A percentile compares a stretch with the other conserved stretches of the same genome.
phyloP scores from a whole-genome alignment of 2,797 vertebrate genomes.

The Potorous gilbertii region DNA sequence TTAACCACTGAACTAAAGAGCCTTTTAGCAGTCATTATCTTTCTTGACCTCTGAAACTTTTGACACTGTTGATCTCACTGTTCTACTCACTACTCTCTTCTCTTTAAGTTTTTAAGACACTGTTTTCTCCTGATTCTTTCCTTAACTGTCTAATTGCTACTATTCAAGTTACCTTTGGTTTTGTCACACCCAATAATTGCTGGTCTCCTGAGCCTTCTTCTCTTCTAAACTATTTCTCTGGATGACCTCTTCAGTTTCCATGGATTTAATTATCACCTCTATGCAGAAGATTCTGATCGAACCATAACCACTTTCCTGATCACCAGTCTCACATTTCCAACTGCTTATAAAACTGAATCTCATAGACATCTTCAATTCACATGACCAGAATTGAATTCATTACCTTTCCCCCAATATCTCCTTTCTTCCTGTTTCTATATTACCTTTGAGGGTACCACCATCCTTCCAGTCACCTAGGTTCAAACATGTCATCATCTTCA shows the following conservation, averaged over 20 bases:
- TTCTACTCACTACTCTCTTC: neutral
- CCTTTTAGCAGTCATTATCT: neutral
- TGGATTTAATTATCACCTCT: neutral
- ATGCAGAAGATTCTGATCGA: neutral
- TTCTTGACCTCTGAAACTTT: neutral
- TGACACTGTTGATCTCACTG: neutral
- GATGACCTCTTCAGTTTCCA: neutral
- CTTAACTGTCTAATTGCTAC: neutral
- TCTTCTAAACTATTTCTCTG: neutral
- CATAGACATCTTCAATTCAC: neutral
- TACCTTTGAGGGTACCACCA: neutral
- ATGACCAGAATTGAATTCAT: neutral
- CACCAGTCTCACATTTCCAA: neutral
- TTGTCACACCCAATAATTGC: neutral
- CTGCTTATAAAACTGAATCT: neutral
- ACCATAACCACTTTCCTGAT: neutral
- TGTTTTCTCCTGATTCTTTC: neutral
- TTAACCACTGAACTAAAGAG: neutral
- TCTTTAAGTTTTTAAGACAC: neutral
- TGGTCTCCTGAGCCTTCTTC: neutral
- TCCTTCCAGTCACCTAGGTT: neutral
- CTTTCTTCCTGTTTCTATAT: neutral
- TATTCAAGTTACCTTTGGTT: neutral
- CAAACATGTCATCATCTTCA: neutral
- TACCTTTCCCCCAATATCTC: neutral